These are phyloP conservation scores for Drosophila lutescens DNA, from an alignment of 2,888 invertebrate genomes.

Conservation along the genomic window DNA sequence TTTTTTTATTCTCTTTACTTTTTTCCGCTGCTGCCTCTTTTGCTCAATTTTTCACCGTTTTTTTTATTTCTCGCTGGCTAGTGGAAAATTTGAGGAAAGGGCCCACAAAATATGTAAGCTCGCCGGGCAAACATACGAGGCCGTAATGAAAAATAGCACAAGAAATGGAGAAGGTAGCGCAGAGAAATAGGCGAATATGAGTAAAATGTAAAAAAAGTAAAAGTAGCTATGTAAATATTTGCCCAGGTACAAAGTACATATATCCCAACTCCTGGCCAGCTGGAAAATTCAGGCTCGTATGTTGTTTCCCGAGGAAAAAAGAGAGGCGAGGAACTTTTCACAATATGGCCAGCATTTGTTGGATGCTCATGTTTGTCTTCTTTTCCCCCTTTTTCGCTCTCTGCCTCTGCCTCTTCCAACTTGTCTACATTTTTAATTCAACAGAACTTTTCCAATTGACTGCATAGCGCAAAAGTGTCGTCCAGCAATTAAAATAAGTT, in stretches of 20 bases:
- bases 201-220: conserved; percentile 30
- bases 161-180: conserved; percentile 27
- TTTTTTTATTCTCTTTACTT: conserved; percentile 37
- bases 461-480: conserved; percentile 69
- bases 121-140: conserved; percentile 52
- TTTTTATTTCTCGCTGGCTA: conserved; percentile 8
- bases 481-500: conserved; percentile 70
- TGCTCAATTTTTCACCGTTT: conserved; percentile 24
- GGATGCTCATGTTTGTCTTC: conserved; percentile 36
- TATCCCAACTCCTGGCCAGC: conserved; percentile 47
- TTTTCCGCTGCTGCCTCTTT: conserved; percentile 16
- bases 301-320: conserved; percentile 27
- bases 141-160: conserved; percentile 58
- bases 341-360: conserved; percentile 50
- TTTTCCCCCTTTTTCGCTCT: conserved; percentile 3
- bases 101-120: conserved; percentile 44
- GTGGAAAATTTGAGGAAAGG: conserved; percentile 44
- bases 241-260: conserved; percentile 46
- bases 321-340: conserved; percentile 28
- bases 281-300: conserved; percentile 40
- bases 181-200: conserved; percentile 28
- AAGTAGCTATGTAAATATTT: conserved; percentile 60
- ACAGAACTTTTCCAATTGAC: conserved; percentile 69
- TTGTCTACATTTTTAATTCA: conserved; percentile 60
- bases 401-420: conserved; percentile 4